Conservation (phyloP, 2,113 vertebrate species). For the Chaetodon trifascialis region DNA sequence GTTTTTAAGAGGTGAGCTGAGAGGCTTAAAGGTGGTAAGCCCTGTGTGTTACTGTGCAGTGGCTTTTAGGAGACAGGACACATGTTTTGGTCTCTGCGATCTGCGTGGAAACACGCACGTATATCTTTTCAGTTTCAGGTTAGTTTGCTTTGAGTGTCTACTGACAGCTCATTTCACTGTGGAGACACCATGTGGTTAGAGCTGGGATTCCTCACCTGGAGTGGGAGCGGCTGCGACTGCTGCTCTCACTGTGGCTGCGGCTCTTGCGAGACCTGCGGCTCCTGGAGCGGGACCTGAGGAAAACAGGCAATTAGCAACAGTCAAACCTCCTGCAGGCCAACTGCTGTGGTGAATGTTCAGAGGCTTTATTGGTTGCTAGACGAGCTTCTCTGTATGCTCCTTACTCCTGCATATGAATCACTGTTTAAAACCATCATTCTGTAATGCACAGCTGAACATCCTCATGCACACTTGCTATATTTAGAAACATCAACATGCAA, state of each 20-base stretch:
- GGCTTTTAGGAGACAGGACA: not conserved
- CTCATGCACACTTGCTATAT: not conserved
- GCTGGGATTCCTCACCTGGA: slow-evolving; percentile 86
- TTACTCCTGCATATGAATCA: not conserved
- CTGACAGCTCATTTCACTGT: too few relatives aligned
- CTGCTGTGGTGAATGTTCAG: not conserved
- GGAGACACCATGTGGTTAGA: not conserved
- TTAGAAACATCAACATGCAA: not conserved
- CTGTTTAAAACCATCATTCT: not conserved
- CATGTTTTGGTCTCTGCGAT: not conserved
- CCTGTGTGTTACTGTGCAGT: not conserved
- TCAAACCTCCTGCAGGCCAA: not conserved
- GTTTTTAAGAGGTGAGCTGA: not conserved
- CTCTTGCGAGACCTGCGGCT: slow-evolving; percentile 95
- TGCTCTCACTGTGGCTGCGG: slow-evolving; percentile 92
- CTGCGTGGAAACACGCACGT: too few relatives aligned
- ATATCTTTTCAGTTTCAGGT: too few relatives aligned
- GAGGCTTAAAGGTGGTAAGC: not conserved
- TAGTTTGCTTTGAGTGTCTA: too few relatives aligned
- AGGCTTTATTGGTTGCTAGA: not conserved
- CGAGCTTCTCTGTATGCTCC: too few relatives aligned
- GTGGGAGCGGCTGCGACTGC: slow-evolving; percentile 89
- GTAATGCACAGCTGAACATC: not conserved
- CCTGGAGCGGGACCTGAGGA: slow-evolving; percentile 91
- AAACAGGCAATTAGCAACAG: not conserved